Conservation (phyloP, 2,888 invertebrate species). For the Autographa gamma region DNA sequence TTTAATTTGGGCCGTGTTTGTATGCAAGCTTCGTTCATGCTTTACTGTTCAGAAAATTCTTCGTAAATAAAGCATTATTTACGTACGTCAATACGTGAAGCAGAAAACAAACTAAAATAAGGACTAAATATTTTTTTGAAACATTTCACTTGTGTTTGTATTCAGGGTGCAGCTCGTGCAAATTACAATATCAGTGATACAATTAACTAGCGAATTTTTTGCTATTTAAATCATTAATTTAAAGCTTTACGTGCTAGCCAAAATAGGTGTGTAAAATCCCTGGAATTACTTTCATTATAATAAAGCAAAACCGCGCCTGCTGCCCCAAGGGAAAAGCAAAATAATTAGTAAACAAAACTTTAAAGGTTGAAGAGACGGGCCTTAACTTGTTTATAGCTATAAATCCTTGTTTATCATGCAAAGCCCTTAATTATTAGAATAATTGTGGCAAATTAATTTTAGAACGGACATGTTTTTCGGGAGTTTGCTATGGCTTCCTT, state of each 20-base stretch:
- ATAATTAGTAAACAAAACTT: not conserved
- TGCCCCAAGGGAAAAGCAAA: not conserved
- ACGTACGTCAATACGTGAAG: not conserved
- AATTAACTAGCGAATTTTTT: slow-evolving; percentile 2
- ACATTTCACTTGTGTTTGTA: not conserved
- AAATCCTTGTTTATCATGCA: slow-evolving; percentile 3
- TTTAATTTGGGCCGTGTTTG: slow-evolving; percentile 10
- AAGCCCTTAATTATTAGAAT: not conserved
- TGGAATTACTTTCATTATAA: slow-evolving; percentile 29
- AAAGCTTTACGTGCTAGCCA: not conserved
- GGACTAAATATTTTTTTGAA: not conserved
- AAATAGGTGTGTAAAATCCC: slow-evolving; percentile 3
- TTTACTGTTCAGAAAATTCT: not conserved
- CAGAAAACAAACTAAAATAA: not conserved
- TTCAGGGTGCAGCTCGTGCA: not conserved
- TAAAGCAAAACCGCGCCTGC: slow-evolving; percentile 11
- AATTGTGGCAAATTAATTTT: slow-evolving; percentile 4
- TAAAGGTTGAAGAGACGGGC: not conserved
- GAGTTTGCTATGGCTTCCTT: not conserved
- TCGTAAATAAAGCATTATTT: not conserved
- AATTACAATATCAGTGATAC: not conserved
- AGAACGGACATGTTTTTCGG: not conserved
- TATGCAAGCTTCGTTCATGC: not conserved
- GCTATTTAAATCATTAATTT: not conserved
- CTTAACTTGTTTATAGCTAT: not conserved